Conservation (phyloP, 92 coral and sea anemone species). For the Heliopora coerulea region DNA sequence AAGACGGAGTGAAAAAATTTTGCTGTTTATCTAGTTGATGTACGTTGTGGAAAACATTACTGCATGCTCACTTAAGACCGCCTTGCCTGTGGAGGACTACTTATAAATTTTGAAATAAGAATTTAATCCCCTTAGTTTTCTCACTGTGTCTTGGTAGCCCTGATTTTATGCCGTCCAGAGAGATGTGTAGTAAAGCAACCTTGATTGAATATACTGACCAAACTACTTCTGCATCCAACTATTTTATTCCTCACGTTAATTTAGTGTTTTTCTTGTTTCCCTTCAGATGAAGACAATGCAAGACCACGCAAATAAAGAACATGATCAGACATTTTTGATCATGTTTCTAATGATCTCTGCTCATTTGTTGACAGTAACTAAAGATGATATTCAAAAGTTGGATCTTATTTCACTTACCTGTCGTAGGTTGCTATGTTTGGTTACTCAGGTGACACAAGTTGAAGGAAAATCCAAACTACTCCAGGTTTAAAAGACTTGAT, state of each 20-base stretch:
- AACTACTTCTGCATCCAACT: too few relatives aligned
- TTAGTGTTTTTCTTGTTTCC: neutral
- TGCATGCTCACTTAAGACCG: too few relatives aligned
- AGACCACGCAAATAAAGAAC: conserved; percentile 7
- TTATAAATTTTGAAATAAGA: too few relatives aligned
- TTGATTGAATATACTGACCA: too few relatives aligned
- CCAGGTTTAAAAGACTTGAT: conserved; percentile 15
- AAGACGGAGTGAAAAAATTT: too few relatives aligned
- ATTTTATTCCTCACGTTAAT: neutral
- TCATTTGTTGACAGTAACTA: conserved; percentile 2
- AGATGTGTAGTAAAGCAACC: too few relatives aligned
- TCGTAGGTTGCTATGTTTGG: neutral
- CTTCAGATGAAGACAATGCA: conserved; percentile 17
- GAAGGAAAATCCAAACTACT: neutral
- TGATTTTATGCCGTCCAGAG: too few relatives aligned
- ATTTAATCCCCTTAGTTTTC: too few relatives aligned
- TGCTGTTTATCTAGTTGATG: too few relatives aligned
- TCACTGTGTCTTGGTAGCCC: too few relatives aligned
- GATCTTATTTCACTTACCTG: neutral
- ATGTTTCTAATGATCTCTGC: conserved; percentile 24
- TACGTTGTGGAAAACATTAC: too few relatives aligned
- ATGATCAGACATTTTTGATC: conserved; percentile 5
- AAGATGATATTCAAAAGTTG: conserved; percentile 18
- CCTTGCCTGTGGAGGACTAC: too few relatives aligned
- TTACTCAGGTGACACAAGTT: neutral